Base-by-base conservation (phyloP, 1,140 invertebrate genomes). In the Drosophila oshimai region DNA sequence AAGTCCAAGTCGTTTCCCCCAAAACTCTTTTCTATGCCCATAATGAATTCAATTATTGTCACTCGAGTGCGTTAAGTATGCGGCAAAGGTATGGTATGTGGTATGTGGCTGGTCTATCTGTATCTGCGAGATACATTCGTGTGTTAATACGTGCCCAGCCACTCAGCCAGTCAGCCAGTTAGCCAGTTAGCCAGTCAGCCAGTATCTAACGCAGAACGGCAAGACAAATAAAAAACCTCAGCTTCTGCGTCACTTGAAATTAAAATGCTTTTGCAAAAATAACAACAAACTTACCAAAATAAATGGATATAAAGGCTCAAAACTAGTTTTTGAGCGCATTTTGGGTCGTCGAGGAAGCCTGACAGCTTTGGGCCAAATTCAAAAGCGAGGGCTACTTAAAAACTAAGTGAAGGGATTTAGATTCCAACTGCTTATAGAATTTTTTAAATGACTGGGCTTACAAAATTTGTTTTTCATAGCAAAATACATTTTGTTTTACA, bases 1-100 rank as follows among this genome's bases (percentile, higher is more conserved):
- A 62, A 45, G 64, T 74, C 49, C n/a, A n/a, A n/a, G 62, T 65
- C 68, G 64, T 73, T 37, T 55, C 6, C 26, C 26, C 6, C 13
- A 2, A 39, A 61, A 36, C 42, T 70, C 31, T 72, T 64, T 39
- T 51, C 29, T 26, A 34, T 54, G 72, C 42, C 67, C 69, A 87
- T 87, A 87, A 87, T 87, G 83, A 87, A 87, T 88, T 87, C 81
- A 87, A 87, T 87, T 88, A 87, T 87, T 87, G 81, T 87, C 81
- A 87, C 81, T 87, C 58, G 81, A 88, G 62, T 87, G 81, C 83
- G 83, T 87, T 87, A 88, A 88, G 83, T 88, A 87, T 87, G 83
- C 83, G 81, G 77, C 73, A 74, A 76, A 64, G 67, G 76, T 78
- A 61, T 55, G 15, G n/a, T n/a, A n/a, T 44, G 12, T 37, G 20